Evolutionary conservation across 2,113 vertebrate species (phyloP).

Genomic region (Eupsittula cactorum): DNA sequence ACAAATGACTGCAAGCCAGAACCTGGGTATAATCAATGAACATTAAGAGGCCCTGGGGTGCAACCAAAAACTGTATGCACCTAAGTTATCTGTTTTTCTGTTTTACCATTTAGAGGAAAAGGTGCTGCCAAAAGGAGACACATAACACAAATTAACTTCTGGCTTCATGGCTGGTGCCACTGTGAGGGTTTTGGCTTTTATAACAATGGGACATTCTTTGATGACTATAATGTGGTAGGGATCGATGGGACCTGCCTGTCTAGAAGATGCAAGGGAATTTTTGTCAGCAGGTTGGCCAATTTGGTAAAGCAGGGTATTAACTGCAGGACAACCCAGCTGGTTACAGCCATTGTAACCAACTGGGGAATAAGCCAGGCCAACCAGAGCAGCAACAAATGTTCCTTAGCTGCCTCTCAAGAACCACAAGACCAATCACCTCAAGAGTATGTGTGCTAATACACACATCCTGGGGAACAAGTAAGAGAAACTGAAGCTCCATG

Average conservation of each 20-base stretch:
- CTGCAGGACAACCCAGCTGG: neutral
- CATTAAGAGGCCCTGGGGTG: too few relatives aligned
- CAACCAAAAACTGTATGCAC: too few relatives aligned
- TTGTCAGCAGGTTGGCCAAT: neutral
- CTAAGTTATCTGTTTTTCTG: neutral
- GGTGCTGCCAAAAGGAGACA: neutral
- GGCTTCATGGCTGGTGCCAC: neutral
- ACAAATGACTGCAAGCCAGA: neutral
- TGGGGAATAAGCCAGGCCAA: neutral
- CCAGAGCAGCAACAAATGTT: neutral
- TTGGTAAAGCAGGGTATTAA: neutral
- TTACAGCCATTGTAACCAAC: neutral
- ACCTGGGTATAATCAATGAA: neutral
- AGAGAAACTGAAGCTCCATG: neutral
- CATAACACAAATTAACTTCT: neutral
- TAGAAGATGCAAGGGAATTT: neutral
- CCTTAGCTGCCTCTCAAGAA: neutral
- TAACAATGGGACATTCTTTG: neutral
- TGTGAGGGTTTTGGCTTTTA: neutral
- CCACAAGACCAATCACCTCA: neutral
- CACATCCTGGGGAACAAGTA: neutral
- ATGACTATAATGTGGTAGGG: neutral
- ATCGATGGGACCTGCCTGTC: neutral
- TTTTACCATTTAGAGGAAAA: neutral
- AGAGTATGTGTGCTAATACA: too few relatives aligned